Evolutionary conservation across 92 coral and sea anemone genomes (phyloP), one percentile per base, ranked within the genome.

Genomic region (Actinostola sp.): DNA sequence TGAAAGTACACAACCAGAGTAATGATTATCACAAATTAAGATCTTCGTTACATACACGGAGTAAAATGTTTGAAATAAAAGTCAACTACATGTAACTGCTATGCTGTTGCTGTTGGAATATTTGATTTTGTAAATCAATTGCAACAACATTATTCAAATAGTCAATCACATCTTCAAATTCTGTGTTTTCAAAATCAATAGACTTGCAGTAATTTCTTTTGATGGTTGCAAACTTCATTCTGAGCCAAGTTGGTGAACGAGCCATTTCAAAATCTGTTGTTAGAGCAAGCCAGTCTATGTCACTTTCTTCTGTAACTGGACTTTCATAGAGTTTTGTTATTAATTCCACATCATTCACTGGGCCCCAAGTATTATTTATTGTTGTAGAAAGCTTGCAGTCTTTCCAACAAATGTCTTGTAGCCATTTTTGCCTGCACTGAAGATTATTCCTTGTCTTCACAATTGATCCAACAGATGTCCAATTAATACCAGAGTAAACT

Each of bases 341-440:
- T 15, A 65, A n/a, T 48, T 65, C 24, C 21, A 43, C n/a, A 65
- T 65, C 71, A n/a, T 65, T 48, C 33, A 16, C 26, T 0, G 21
- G 17, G 24, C 54, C 41, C 71, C 71, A 65, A 7, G 3, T 42
- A 33, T 24, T 43, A 13, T 5, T 11, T 13, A 48, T 13, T 24
- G 30, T 36, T n/a, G n/a, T n/a, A 36, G 4, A 19, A 16, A 26
- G 24, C 26, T 26, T 43, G 55, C 56, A 42, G 3, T 48, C 71
- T 29, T 42, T 48, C 71, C 53, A 65, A 65, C 54, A 43, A 30
- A 43, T 26, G 0, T 48, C 8, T 43, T 6, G 2, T 42, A 65
- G 21, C 71, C 71, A 65, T 25, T 65, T 65, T 21, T 43, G 27
- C 41, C 71, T 43, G 41, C 71, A 65, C 16, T 65, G 71, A 17